These are phyloP conservation scores for Eupithecia dodoneata DNA, from an alignment of 2,888 invertebrate species.

Conservation along the genomic window DNA sequence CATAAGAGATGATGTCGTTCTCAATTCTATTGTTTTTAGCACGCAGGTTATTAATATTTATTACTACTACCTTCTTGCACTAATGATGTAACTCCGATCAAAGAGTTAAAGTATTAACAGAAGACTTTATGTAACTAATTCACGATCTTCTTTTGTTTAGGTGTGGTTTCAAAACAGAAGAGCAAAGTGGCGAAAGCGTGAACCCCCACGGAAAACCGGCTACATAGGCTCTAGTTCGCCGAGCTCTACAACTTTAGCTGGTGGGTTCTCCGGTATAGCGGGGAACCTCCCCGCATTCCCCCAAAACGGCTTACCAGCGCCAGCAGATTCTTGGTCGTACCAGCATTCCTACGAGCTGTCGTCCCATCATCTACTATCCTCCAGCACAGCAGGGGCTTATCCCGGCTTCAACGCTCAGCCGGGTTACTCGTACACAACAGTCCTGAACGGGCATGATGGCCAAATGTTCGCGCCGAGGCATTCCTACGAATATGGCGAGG, in stretches of 20 bases:
- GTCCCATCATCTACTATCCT: slow-evolving; percentile 89
- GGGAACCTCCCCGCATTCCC: slow-evolving; percentile 82
- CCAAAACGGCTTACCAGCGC: slow-evolving; percentile 85
- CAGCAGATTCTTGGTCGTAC: slow-evolving; percentile 92
- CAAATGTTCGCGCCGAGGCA: slow-evolving; percentile 89
- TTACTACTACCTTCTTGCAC: too few relatives aligned
- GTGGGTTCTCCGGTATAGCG: slow-evolving; percentile 82
- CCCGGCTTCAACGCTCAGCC: slow-evolving; percentile 86
- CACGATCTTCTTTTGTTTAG: slow-evolving; percentile 48
- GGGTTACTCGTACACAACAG: slow-evolving; percentile 86
- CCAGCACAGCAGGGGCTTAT: slow-evolving; percentile 85
- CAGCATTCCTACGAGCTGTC: slow-evolving; percentile 91
- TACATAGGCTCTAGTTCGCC: slow-evolving; percentile 89
- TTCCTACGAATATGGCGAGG: slow-evolving; percentile 84
- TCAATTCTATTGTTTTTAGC: too few relatives aligned
- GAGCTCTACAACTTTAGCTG: slow-evolving; percentile 87
- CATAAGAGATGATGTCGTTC: too few relatives aligned
- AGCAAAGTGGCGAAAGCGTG: slow-evolving; percentile 97
- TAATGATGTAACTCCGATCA: background rate
- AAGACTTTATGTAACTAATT: background rate
- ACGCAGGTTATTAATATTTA: too few relatives aligned
- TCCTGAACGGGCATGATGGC: slow-evolving; percentile 89
- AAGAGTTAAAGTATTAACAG: background rate
- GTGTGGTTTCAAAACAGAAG: slow-evolving; percentile 96
- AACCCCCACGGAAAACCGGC: slow-evolving; percentile 95